phyloP scores from a whole-genome alignment of 2,797 vertebrate species.

The Petrocephalus sullivani region DNA sequence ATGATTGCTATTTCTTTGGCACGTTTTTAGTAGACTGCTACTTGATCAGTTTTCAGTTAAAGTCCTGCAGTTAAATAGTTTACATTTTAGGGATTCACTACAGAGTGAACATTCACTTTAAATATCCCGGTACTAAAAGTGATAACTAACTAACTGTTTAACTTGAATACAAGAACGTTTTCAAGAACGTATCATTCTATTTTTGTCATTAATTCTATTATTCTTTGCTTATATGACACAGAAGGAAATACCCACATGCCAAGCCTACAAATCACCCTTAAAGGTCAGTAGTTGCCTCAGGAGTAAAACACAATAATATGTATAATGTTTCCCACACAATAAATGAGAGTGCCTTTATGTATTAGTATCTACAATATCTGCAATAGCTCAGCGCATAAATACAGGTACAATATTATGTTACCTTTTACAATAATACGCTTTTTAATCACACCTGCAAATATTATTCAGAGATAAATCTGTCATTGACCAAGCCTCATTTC shows the following conservation, averaged over 20 bases:
- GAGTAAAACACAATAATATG: conserved; percentile 4
- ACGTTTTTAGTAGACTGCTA: not conserved
- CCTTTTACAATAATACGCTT: not conserved
- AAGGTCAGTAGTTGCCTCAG: conserved; percentile 26
- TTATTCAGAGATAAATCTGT: not conserved
- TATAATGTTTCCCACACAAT: not conserved
- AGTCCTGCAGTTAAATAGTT: not conserved
- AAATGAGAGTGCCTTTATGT: not conserved
- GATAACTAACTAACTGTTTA: not conserved
- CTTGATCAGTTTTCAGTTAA: not conserved
- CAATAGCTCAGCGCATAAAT: not conserved
- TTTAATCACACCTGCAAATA: not conserved
- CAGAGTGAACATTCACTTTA: not conserved
- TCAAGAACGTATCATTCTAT: not conserved
- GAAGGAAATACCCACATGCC: conserved; percentile 40
- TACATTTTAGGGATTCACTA: not conserved
- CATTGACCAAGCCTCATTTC: not conserved
- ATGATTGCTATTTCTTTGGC: not conserved
- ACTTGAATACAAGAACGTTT: not conserved
- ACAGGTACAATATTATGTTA: not conserved
- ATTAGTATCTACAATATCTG: not conserved
- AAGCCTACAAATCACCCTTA: conserved; percentile 26
- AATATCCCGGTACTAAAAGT: not conserved
- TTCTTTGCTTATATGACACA: conserved; percentile 23
- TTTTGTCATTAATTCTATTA: conserved; percentile 9